Base-by-base conservation (phyloP, 2,888 invertebrate genomes). In the Melanotus villosus region DNA sequence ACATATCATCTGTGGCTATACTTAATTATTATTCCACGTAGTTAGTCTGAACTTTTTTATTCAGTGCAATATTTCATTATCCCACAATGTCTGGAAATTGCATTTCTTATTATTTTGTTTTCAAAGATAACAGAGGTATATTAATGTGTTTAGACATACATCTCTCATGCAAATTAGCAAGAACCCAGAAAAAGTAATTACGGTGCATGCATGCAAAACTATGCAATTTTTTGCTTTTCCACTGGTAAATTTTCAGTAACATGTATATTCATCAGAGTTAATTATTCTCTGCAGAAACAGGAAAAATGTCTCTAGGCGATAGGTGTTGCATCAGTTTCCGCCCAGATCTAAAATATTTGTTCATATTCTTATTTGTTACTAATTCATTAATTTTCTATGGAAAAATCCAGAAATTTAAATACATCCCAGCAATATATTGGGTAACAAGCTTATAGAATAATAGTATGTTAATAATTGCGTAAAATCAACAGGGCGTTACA, bases 261-360 rank as follows among this genome's bases (percentile, higher is more conserved):
- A 71, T 71, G 68, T 69, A 69, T 71, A 71, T 68, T 71, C 68
- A 68, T 68, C 68, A 68, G 54, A 41, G 14, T 65, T 71, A 71
- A 71, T 71, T 71, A 71, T 65, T 71, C 68, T 52, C 41, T 23
- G 36, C 43, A 68, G 64, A 59, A 54, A 54, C 38, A 32, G 52
- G 58, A 41, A 54, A 64, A 64, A 50, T 68, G 56, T 62, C 67
- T 57, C 43, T 62, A 56, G 67, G 67, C 67, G 18, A 45, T 54
- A 19, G 52, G 5, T 30, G 50, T 32, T 52, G 52, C 52, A 52
- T 52, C 52, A 9, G 16, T 62, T 38, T 10, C 36, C 36, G 36
- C 12, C 14, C 36, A 14, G 2, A 6, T 12, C 12, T 12, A 38
- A 38, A 12, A 2, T 41, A 41, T 41, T 2, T 9, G 36, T 38